These are phyloP conservation scores for Penaeus indicus DNA, from an alignment of 1,140 invertebrate species.

Conservation along the genomic window DNA sequence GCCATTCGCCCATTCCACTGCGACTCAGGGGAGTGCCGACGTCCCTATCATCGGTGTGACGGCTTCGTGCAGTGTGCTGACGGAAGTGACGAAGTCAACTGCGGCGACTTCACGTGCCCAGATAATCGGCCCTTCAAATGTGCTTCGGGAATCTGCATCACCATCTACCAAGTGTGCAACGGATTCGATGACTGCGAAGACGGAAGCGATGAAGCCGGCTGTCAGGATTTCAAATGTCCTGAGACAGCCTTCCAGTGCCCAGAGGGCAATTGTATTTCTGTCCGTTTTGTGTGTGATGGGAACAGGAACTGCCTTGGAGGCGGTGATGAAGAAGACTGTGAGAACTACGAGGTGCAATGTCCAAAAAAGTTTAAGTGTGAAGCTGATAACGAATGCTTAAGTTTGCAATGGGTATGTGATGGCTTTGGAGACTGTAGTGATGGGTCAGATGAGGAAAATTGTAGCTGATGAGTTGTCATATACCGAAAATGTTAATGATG, in stretches of 20 bases:
- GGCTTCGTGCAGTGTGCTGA: neutral
- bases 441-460: too few species aligned
- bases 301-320: neutral
- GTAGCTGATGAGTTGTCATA: too few species aligned
- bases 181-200: neutral
- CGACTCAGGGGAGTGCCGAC: neutral
- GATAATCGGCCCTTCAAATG: neutral
- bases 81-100: neutral
- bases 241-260: neutral
- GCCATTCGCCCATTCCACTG: neutral
- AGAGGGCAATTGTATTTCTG: neutral
- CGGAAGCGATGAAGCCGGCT: neutral
- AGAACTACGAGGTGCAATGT: neutral
- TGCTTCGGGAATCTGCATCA: neutral
- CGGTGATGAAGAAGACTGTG: neutral
- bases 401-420: too few species aligned
- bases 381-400: too few species aligned
- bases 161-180: conserved; percentile 2
- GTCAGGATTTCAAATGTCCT: neutral
- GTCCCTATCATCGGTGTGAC: neutral
- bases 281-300: neutral
- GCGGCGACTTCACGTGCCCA: neutral
- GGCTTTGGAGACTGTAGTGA: too few species aligned
- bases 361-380: neutral
- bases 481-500: too few species aligned